Conservation (phyloP, 2,797 vertebrate genomes). For the Microchirus variegatus region DNA sequence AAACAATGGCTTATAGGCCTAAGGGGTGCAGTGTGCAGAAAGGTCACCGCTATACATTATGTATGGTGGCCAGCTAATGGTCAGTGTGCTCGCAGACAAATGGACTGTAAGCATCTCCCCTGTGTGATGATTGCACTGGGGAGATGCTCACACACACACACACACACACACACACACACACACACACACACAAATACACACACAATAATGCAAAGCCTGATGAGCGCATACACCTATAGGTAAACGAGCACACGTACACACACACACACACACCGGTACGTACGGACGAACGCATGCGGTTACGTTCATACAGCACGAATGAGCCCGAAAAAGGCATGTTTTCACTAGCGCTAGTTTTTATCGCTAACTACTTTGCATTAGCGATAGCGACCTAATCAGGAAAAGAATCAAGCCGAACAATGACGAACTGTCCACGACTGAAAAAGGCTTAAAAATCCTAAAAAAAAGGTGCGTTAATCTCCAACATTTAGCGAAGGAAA, state of each 20-base stretch:
- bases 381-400: too few species aligned
- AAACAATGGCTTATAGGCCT: conserved; percentile 80
- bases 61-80: conserved; percentile 79
- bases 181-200: conserved; percentile 21
- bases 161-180: conserved; percentile 18
- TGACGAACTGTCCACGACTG: too few species aligned
- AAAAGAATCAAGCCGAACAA: too few species aligned
- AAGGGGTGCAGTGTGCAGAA: conserved; percentile 74
- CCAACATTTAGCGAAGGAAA: too few species aligned
- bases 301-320: not conserved
- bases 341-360: too few species aligned
- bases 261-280: not conserved
- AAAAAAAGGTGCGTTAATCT: too few species aligned
- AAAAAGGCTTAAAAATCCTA: too few species aligned
- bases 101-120: conserved; percentile 70
- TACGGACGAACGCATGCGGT: not conserved
- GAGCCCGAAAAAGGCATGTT: too few species aligned
- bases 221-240: conserved; percentile 12
- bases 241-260: conserved; percentile 29
- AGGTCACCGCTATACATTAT: conserved; percentile 81
- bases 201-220: conserved; percentile 12
- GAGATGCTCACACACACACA: conserved; percentile 35
- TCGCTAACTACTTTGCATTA: too few species aligned
- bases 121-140: conserved; percentile 54
- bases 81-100: conserved; percentile 76